Percentiles rank a stretch among this genome's conserved stretches.
phyloP scores from a whole-genome alignment of 2,888 invertebrate species.

The Agrochola lychnidis region DNA sequence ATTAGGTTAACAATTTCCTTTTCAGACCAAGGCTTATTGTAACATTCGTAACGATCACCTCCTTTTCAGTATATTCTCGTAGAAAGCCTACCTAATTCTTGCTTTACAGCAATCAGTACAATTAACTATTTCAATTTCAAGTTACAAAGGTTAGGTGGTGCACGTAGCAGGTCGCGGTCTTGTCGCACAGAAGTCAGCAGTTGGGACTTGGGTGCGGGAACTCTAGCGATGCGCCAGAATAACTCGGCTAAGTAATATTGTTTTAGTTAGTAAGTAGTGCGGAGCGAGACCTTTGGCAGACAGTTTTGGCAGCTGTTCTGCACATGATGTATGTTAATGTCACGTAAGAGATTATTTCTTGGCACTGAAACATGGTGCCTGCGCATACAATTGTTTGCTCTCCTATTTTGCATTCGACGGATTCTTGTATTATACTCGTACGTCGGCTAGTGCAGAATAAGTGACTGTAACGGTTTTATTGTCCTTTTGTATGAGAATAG shows the following conservation, averaged over 20 bases:
- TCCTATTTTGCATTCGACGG: slow-evolving; percentile 78
- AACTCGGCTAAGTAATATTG: slow-evolving; percentile 86
- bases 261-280: slow-evolving; percentile 85
- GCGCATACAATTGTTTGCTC: slow-evolving; percentile 82
- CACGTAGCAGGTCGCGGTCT: slow-evolving; percentile 38
- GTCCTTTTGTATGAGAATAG: slow-evolving; percentile 39
- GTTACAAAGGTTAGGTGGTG: slow-evolving; percentile 26
- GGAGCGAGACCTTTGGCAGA: slow-evolving; percentile 80
- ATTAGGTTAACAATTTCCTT: slow-evolving; percentile 48
- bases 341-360: slow-evolving; percentile 89
- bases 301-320: slow-evolving; percentile 86
- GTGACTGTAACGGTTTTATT: slow-evolving; percentile 62
- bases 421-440: slow-evolving; percentile 60
- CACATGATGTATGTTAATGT: slow-evolving; percentile 89
- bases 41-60: slow-evolving; percentile 31
- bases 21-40: slow-evolving; percentile 38
- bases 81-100: slow-evolving; percentile 30
- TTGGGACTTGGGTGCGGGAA: slow-evolving; percentile 33
- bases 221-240: slow-evolving; percentile 60
- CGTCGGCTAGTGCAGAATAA: slow-evolving; percentile 64
- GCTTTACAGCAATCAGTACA: slow-evolving; percentile 17
- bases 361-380: slow-evolving; percentile 81
- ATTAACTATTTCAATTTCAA: slow-evolving; percentile 24
- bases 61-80: slow-evolving; percentile 21
- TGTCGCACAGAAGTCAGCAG: slow-evolving; percentile 44